Evolutionary conservation across 2,113 vertebrate genomes (phyloP), one percentile per base, ranked within the genome.

Genomic region (Anguilla japonica): DNA sequence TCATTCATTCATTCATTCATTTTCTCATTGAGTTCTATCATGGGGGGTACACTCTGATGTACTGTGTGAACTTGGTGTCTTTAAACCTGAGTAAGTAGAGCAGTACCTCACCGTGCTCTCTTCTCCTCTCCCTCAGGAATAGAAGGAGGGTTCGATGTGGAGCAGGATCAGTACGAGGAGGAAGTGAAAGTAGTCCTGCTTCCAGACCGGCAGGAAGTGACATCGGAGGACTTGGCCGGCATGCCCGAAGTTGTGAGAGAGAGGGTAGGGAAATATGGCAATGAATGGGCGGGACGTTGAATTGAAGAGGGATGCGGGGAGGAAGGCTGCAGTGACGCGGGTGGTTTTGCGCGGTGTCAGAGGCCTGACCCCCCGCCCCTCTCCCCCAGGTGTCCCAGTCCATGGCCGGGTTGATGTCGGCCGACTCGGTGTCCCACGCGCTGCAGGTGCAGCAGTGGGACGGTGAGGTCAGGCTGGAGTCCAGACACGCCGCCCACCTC

Each of bases 401-500:
- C 0, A 96, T 99, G 79, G 95, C 97, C 4, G 98, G 97, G 88
- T 96, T 99, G 60, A 95, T 99, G 91, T 95, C 97, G 16, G 98
- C 98, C 9, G 98, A 99, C 90, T 99, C 98, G 0, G 98, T 98
- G 6, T 99, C 98, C 82, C 97, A 98, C 63, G 92, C 97, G 88
- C 95, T 98, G 93, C 98, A 99, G 94, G 96, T 99, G 50, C 98
- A 99, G 87, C 98, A 99, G 41, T 99, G 98, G 98, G 98, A 99
- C 13, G 98, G 98, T 81, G 98, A 99, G 87, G 96, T 99, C 80
- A 96, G 98, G 2, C 97, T 98, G 90, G 97, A 98, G 90, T 99
- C 98, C 14, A 97, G 96, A 89, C 96, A 98, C 0, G 98, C 98
- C 1, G 96, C 95, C 89, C 96, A 96, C 60, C 96, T 99, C 83